These are phyloP conservation scores for Caenorhabditis sinica DNA, from an alignment of 2,888 invertebrate genomes.

Conservation along the genomic window DNA sequence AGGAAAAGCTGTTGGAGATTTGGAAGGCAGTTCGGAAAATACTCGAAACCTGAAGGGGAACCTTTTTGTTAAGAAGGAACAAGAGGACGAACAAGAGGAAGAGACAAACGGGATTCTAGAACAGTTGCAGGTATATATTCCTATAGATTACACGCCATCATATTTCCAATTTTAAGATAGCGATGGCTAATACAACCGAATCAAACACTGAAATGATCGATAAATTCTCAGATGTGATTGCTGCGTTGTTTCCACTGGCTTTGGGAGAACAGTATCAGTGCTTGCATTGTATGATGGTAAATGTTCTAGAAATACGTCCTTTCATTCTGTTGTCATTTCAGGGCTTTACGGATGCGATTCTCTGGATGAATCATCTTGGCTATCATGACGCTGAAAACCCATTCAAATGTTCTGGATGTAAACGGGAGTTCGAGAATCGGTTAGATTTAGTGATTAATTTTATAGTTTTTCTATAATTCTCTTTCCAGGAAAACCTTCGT, in stretches of 20 bases:
- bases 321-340: slow-evolving; percentile 13
- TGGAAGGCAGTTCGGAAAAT: not conserved
- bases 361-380: slow-evolving; percentile 59
- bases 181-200: not conserved
- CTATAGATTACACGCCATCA: too few species aligned
- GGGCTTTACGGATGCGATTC: slow-evolving; percentile 54
- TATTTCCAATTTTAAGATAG: not conserved
- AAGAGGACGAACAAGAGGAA: not conserved
- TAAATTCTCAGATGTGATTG: slow-evolving; percentile 52
- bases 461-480: not conserved
- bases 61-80: too few species aligned
- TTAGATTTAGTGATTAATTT: not conserved
- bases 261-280: slow-evolving; percentile 42
- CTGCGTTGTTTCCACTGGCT: slow-evolving; percentile 38
- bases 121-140: too few species aligned
- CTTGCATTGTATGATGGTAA: slow-evolving; percentile 40
- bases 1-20: not conserved
- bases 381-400: slow-evolving; percentile 50
- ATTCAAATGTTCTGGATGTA: slow-evolving; percentile 53
- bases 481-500: slow-evolving; percentile 51
- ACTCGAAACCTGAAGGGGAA: not conserved
- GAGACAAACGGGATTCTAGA: not conserved
- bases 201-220: slow-evolving; percentile 32
- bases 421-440: slow-evolving; percentile 55
- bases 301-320: not conserved